phyloP scores from a whole-genome alignment of 1,140 invertebrate species.

The Sinella curviseta region DNA sequence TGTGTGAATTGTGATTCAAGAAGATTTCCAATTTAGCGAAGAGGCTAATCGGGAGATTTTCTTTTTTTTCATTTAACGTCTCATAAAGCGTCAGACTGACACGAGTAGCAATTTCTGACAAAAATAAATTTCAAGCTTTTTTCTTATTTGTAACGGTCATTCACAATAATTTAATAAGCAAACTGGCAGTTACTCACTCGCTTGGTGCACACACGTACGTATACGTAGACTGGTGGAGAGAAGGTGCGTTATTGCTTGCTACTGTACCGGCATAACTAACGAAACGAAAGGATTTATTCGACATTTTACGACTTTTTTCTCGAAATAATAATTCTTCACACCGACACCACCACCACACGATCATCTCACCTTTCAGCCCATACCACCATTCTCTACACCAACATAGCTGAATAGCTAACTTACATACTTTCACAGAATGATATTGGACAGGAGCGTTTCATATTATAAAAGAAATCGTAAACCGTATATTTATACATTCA shows the following conservation, averaged over 20 bases:
- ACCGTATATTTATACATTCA: too few species aligned
- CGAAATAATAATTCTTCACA: neutral
- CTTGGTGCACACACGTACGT: neutral
- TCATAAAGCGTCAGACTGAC: neutral
- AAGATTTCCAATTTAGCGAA: too few species aligned
- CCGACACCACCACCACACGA: neutral
- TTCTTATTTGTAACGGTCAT: slow-evolving; percentile 17
- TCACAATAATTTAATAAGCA: neutral
- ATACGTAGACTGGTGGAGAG: neutral
- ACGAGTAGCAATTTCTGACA: neutral
- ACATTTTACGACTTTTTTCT: slow-evolving; percentile 18
- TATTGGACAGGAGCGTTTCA: too few species aligned
- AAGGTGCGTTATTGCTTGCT: neutral
- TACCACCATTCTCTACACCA: neutral
- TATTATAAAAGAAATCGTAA: too few species aligned
- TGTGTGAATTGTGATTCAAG: too few species aligned
- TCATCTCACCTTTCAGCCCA: neutral
- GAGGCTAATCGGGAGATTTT: too few species aligned
- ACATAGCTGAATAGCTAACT: neutral
- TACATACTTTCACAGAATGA: too few species aligned
- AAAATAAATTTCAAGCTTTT: neutral
- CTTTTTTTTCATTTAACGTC: neutral
- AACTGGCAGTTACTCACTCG: neutral
- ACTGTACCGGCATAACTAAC: neutral
- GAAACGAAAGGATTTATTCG: slow-evolving; percentile 24